These are phyloP conservation scores for Teleiodes luculella DNA, from an alignment of 2,888 invertebrate genomes.

Conservation along the genomic window DNA sequence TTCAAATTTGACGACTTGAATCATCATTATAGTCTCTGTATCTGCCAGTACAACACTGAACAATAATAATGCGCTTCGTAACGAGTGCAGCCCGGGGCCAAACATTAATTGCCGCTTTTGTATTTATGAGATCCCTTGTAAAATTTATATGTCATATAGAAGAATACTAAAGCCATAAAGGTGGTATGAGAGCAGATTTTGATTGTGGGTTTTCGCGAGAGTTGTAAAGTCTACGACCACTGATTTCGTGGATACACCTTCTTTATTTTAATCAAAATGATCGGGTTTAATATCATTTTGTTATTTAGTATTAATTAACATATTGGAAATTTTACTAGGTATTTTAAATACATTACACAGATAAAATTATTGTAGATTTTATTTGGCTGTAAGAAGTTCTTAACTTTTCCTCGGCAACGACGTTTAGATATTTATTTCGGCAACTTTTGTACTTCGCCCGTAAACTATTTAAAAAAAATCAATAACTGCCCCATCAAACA, in stretches of 20 bases:
- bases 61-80: constrained; percentile 26
- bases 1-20: not conserved
- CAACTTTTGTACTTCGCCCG: no score
- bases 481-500: not conserved
- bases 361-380: no score
- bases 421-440: no score
- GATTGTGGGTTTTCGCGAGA: constrained; percentile 3
- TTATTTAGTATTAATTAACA: no score
- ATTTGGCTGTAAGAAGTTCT: no score
- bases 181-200: constrained; percentile 1
- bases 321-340: no score
- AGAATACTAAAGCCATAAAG: constrained; percentile 1
- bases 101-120: constrained; percentile 25
- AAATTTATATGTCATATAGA: constrained; percentile 16
- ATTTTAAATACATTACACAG: no score
- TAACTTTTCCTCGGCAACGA: no score
- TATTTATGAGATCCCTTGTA: constrained; percentile 25
- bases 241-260: not conserved
- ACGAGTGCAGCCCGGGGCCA: constrained; percentile 19
- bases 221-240: not conserved
- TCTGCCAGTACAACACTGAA: constrained; percentile 10
- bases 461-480: not conserved
- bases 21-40: not conserved
- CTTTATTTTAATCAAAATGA: not conserved
- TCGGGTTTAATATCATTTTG: not conserved